Evolutionary conservation across 2,113 vertebrate species (phyloP).

Genomic region (Gallinago undulata): DNA sequence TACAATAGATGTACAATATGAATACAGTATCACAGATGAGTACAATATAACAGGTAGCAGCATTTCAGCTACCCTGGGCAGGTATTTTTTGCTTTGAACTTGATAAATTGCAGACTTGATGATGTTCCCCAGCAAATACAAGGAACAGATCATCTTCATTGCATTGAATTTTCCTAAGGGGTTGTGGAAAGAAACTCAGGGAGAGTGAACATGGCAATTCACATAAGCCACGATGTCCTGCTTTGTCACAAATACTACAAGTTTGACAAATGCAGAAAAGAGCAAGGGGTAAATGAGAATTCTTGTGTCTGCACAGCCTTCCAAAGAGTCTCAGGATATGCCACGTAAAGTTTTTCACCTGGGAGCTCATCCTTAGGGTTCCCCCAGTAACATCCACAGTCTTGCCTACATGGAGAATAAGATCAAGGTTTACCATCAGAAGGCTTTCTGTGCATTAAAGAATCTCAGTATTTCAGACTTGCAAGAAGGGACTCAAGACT

Average conservation of each 20-base stretch:
- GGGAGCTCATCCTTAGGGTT: background rate
- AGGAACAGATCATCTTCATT: background rate
- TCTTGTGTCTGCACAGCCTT: background rate
- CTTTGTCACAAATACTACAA: background rate
- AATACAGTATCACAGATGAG: background rate
- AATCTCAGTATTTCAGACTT: background rate
- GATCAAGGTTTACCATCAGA: background rate
- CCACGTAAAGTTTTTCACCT: background rate
- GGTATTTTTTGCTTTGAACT: background rate
- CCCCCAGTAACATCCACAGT: background rate
- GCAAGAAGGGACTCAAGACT: background rate
- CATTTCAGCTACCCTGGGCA: background rate
- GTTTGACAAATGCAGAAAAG: background rate
- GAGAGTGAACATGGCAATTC: background rate
- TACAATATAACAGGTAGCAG: background rate
- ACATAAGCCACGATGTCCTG: background rate
- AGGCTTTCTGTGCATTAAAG: background rate
- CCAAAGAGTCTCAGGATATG: background rate
- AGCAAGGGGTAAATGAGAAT: background rate
- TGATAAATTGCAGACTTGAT: background rate
- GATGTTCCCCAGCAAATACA: background rate
- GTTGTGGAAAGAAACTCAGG: background rate
- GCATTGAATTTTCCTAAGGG: background rate
- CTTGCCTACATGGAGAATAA: background rate
- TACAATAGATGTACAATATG: background rate